These are phyloP conservation scores for Misgurnus mizolepis DNA, from an alignment of 2,113 vertebrate species.

Conservation along the genomic window DNA sequence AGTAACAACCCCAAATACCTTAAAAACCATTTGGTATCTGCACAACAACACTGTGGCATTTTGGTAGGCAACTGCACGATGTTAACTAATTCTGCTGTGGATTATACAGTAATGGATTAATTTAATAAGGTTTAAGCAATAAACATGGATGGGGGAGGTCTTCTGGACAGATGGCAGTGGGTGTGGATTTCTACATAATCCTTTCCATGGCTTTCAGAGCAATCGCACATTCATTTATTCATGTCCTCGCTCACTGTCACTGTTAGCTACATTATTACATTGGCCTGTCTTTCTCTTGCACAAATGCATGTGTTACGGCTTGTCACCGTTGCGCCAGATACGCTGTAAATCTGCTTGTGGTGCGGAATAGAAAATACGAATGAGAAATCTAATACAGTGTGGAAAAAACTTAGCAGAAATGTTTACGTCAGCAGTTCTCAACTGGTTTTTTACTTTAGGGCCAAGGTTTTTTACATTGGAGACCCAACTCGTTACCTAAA, in stretches of 20 bases:
- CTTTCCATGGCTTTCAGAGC: neutral
- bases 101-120: neutral
- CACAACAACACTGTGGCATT: too few relatives aligned
- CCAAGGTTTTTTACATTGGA: neutral
- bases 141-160: neutral
- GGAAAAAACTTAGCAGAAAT: neutral
- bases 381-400: neutral
- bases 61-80: neutral
- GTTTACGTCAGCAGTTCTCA: conserved; percentile 6
- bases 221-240: neutral
- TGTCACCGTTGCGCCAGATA: neutral
- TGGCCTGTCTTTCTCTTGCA: neutral
- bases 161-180: conserved; percentile 9
- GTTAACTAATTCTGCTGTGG: neutral
- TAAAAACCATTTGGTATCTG: neutral
- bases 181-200: neutral
- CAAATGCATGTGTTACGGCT: neutral
- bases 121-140: neutral
- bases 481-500: too few relatives aligned
- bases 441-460: neutral
- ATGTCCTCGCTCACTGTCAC: neutral
- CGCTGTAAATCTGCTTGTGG: neutral
- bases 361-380: neutral
- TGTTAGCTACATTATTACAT: neutral
- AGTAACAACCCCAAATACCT: neutral